Base-by-base conservation (phyloP, 64 coral and sea anemone species). In the Dendronephthya gigantea region DNA sequence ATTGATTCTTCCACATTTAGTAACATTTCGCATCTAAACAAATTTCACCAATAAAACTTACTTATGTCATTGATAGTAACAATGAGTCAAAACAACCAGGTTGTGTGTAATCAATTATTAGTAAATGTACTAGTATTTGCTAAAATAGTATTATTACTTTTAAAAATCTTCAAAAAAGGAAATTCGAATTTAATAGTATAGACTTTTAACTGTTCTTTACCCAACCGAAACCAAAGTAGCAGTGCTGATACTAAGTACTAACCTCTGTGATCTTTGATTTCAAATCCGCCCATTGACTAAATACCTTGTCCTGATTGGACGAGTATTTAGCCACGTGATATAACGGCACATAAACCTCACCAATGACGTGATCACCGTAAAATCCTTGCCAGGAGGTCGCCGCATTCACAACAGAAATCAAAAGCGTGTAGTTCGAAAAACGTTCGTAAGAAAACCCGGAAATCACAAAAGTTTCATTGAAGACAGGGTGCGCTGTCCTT, bases 391-490 rank as follows among this genome's bases (percentile, higher is more conserved):
- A 97, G 0, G 39, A 82, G n/a, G 93, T 87, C 11, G 50, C 79
- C 15, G 90, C 92, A 47, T 97, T 97, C 15, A 97, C 92, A 0
- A 88, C 92, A 49, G 89, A 86, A 48, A 97, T 93, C 27, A 90
- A 87, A 29, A 97, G 49, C 15, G 85, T 93, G 85, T 97, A 97
- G 19, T 93, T 89, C 49, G 87, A 75, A 25, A 97, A 83, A 75
- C 92, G 83, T 25, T 97, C 92, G 31, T 97, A 90, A 29, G 94
- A 97, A 68, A 97, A 97, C 15, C 94, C 94, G 0, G 94, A 97
- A 74, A 97, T 93, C 13, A 97, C 90, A 39, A 97, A 97, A 17
- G 86, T 91, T 74, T 97, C 94, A 52, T 93, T 97, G n/a, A 93
- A 97, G 10, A 93, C 56, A 10, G 94, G 91, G 40, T 97, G 81